Evolutionary conservation across 2,888 invertebrate genomes (phyloP).

Genomic region (Mythimna pallens): DNA sequence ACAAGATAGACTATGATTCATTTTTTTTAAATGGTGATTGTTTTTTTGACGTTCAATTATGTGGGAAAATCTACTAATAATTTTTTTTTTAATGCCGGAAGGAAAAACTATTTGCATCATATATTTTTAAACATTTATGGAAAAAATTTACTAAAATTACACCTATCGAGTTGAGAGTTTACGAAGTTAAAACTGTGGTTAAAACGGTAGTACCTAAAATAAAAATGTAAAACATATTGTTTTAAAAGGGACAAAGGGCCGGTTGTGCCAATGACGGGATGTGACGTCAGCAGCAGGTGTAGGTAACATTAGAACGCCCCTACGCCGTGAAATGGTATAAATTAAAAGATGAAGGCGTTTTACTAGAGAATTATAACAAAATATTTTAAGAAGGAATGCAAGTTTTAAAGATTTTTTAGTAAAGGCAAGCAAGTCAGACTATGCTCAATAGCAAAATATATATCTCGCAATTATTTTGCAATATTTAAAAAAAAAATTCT

Average conservation of each 20-base stretch:
- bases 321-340: conserved; percentile 42
- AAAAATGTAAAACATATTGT: conserved; percentile 53
- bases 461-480: too few relatives aligned
- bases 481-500: too few relatives aligned
- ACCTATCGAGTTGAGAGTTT: background rate
- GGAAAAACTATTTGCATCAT: background rate
- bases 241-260: conserved; percentile 65
- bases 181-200: background rate
- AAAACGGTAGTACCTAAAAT: conserved; percentile 7
- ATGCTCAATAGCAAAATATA: background rate
- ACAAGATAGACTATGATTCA: conserved; percentile 6
- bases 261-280: conserved; percentile 72
- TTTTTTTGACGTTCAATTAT: conserved; percentile 8
- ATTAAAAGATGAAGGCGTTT: conserved; percentile 37
- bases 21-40: background rate
- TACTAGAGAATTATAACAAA: background rate
- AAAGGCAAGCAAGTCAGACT: background rate
- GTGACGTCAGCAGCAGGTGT: conserved; percentile 77
- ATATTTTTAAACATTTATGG: too few relatives aligned
- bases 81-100: conserved; percentile 1
- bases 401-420: background rate
- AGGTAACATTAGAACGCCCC: conserved; percentile 62
- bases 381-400: background rate
- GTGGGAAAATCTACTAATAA: background rate
- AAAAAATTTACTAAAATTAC: too few relatives aligned